Percentiles rank a stretch among this genome's conserved stretches.
Evolutionary conservation across 2,113 vertebrate species (phyloP).

Genomic region (Panthera tigris): DNA sequence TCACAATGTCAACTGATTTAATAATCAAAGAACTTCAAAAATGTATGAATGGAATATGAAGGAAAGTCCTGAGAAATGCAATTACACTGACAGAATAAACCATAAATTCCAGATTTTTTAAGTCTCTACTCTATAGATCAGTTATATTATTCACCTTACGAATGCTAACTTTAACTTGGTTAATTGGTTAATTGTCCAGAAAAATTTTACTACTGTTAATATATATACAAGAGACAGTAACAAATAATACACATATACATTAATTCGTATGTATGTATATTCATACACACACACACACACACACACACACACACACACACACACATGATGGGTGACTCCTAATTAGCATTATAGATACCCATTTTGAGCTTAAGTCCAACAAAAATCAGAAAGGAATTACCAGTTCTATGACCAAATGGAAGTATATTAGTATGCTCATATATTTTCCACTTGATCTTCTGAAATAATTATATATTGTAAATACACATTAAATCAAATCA

Average conservation of each 20-base stretch:
- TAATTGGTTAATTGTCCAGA: neutral
- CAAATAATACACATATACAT: neutral
- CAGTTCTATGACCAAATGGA: neutral
- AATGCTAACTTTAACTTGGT: neutral
- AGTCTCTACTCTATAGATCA: neutral
- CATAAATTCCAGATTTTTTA: neutral
- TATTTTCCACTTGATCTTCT: neutral
- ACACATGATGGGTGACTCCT: neutral
- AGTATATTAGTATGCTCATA: neutral
- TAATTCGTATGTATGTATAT: neutral
- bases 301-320: too few species aligned
- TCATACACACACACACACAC: neutral
- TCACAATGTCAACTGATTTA: conserved; percentile 32
- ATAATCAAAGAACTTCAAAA: conserved; percentile 17
- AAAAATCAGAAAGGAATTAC: neutral
- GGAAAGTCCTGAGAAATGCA: neutral
- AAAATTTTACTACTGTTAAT: neutral
- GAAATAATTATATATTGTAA: neutral
- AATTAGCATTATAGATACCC: neutral
- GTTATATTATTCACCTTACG: neutral
- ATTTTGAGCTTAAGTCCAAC: neutral
- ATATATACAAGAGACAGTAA: neutral
- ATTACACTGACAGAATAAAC: neutral
- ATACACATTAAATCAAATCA: neutral
- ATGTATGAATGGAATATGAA: neutral